phyloP scores from a whole-genome alignment of 2,797 vertebrate species.

The Cheirogaleus major region DNA sequence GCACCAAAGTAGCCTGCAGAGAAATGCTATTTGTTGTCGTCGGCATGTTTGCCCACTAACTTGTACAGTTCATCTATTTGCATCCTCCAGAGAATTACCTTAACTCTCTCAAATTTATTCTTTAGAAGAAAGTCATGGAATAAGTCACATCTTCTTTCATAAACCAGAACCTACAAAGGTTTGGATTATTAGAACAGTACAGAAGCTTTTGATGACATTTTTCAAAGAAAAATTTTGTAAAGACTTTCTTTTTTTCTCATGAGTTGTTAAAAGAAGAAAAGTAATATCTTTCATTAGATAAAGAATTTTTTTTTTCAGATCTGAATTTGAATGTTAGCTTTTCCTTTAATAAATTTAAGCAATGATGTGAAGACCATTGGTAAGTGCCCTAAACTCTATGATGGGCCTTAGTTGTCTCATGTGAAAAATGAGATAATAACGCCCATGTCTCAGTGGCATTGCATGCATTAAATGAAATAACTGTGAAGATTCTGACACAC shows the following conservation, averaged over 20 bases:
- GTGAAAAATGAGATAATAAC: constrained; percentile 8
- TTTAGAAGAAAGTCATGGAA: background rate
- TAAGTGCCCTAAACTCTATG: background rate
- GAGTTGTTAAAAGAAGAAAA: background rate
- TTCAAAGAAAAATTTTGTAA: background rate
- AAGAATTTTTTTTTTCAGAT: background rate
- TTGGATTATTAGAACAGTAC: constrained; percentile 3
- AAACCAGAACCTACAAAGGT: background rate
- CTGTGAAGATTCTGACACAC: background rate
- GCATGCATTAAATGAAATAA: background rate
- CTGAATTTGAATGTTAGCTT: background rate
- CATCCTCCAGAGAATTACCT: background rate
- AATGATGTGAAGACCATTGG: background rate
- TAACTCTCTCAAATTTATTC: background rate
- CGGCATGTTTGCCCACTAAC: background rate
- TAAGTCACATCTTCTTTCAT: background rate
- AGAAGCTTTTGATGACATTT: background rate
- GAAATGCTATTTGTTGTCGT: background rate
- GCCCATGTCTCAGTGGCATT: background rate
- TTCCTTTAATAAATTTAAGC: background rate
- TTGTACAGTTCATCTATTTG: background rate
- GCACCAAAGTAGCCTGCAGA: background rate
- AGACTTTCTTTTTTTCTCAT: background rate
- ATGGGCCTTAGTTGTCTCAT: background rate
- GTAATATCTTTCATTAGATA: background rate